Conservation (phyloP, 2,888 invertebrate species). For the Cepaea hortensis region DNA sequence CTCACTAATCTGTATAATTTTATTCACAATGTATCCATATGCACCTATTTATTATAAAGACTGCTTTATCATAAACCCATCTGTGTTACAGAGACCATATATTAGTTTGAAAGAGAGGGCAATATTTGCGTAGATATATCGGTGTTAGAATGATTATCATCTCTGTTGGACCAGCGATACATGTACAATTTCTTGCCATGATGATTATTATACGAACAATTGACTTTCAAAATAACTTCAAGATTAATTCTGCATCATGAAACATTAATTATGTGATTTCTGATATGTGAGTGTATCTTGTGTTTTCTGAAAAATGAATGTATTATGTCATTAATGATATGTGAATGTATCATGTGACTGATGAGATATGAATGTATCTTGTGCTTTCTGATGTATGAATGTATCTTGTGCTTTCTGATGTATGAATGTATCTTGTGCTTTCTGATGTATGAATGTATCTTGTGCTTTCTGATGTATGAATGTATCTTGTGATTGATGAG, state of each 20-base stretch:
- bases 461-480: background rate
- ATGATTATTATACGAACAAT: background rate
- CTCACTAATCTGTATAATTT: background rate
- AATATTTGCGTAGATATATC: background rate
- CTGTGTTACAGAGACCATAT: background rate
- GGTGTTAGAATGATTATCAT: background rate
- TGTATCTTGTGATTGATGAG: background rate
- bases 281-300: too few species aligned
- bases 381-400: too few species aligned
- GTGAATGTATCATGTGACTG: too few species aligned
- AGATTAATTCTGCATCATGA: too few species aligned
- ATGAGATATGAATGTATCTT: too few species aligned
- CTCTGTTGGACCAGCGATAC: too few species aligned
- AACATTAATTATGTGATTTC: too few species aligned
- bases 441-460: background rate
- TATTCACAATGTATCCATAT: conserved; percentile 13
- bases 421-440: background rate
- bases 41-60: background rate
- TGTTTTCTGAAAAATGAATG: too few species aligned
- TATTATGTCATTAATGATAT: too few species aligned
- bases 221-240: background rate
- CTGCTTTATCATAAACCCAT: background rate
- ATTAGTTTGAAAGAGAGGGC: too few species aligned
- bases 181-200: conserved; percentile 19
- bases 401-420: too few species aligned